Evolutionary conservation across 2,797 vertebrate genomes (phyloP).

Genomic region (Peromyscus eremicus): DNA sequence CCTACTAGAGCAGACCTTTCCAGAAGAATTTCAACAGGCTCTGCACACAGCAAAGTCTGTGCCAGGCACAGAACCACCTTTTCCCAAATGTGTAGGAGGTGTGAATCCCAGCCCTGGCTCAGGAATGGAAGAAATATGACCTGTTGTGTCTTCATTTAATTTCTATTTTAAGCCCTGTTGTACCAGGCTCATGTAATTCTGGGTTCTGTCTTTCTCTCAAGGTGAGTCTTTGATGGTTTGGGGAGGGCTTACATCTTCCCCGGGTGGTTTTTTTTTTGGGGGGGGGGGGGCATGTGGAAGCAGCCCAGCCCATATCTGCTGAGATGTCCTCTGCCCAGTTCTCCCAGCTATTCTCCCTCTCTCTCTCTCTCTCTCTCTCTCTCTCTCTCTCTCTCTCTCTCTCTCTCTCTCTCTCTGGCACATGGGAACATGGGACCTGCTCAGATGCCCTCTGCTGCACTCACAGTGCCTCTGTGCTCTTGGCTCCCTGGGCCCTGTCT

Average conservation of each 20-base stretch:
- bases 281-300: not conserved
- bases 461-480: not conserved
- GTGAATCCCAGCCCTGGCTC: not conserved
- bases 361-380: rapidly evolving
- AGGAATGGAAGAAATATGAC: not conserved
- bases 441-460: too few species aligned
- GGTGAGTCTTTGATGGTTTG: not conserved
- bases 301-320: not conserved
- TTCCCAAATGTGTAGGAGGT: not conserved
- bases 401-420: rapidly evolving
- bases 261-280: not conserved
- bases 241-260: not conserved
- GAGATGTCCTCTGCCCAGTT: not conserved
- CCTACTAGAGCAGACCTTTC: conserved; percentile 5
- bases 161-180: not conserved
- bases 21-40: not conserved
- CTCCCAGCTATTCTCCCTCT: not conserved
- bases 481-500: not conserved
- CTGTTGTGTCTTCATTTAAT: not conserved
- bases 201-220: not conserved
- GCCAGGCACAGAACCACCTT: not conserved
- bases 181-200: not conserved
- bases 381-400: too few species aligned
- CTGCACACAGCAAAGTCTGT: not conserved
- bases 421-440: rapidly evolving